Evolutionary conservation across 30 jellyfish, hydroid and myxozoan species (phyloP), one percentile per base, ranked within the genome.

Genomic region (Aurelia aurita complex sp. Pacific): DNA sequence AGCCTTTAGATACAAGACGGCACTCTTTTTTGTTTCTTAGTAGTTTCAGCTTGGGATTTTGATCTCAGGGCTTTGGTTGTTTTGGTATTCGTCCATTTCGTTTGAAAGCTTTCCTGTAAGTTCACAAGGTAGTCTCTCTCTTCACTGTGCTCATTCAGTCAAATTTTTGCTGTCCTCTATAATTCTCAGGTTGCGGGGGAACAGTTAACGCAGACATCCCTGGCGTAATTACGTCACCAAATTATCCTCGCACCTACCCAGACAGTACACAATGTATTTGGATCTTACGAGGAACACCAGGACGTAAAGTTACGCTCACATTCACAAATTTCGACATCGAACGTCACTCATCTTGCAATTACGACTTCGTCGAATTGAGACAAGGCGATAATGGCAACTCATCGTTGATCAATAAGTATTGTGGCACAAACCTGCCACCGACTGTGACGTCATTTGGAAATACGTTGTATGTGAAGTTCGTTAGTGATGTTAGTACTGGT

Each of bases 141-240:
- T 46, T 7, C 57, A 7, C 57, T 46, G 8, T 5, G 13, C 15
- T 6, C 2, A 0, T 9, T 9, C 57, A 46, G 57, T 46, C 2
- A 46, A 46, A 46, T 2, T 9, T 9, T 46, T 8, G 14, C 57
- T 6, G 8, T 46, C 14, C 14, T 46, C 14, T 23, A 6, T 46
- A 5, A 46, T 46, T 46, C 57, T 63, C 33, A 91, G 98, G 94
- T 3, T 91, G 98, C 66, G 98, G 98, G 2, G 96, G 96, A 51
- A 82, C 87, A 5, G 51, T 80, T 16, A 70, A 79, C 29, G 98
- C 90, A 34, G 90, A 74, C 52, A 74, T 51, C 4, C 78, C 90
- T 46, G 96, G 90, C 2, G 74, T 64, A 36, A 23, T 91, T 10
- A 76, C 96, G 35, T 70, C 91, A 19, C 98, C 98, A 17, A 73